phyloP scores from a whole-genome alignment of 1,140 invertebrate genomes.

The Trichogramma pretiosum region DNA sequence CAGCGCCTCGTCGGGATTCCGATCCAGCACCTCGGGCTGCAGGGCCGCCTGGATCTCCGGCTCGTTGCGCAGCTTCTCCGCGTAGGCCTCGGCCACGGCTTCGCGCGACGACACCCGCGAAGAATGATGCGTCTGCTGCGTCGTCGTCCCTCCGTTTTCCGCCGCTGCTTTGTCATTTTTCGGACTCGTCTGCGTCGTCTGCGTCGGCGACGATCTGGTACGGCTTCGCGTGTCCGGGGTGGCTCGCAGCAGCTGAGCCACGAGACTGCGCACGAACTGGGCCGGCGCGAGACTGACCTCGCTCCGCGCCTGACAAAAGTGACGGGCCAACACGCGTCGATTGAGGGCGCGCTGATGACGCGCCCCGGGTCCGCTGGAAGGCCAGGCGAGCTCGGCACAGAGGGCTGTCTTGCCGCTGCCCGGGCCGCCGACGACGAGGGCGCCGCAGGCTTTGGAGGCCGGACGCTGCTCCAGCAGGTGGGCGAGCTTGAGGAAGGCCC shows the following conservation, averaged over 20 bases:
- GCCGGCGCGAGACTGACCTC: slow-evolving; percentile 59
- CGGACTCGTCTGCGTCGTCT: slow-evolving; percentile 30
- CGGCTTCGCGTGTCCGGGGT: slow-evolving; percentile 31
- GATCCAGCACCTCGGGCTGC: slow-evolving; percentile 62
- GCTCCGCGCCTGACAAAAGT: slow-evolving; percentile 65
- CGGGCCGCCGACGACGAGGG: slow-evolving; percentile 75
- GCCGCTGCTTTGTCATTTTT: slow-evolving; percentile 23
- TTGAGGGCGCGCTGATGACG: slow-evolving; percentile 64
- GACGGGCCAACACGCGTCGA: slow-evolving; percentile 66
- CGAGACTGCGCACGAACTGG: slow-evolving; percentile 64
- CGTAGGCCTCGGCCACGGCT: slow-evolving; percentile 65
- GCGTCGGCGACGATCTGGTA: slow-evolving; percentile 53
- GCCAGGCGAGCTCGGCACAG: slow-evolving; percentile 73
- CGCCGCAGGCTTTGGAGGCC: slow-evolving; percentile 68
- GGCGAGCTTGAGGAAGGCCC: slow-evolving; percentile 90
- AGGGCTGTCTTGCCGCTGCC: slow-evolving; percentile 82
- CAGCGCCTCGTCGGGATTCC: slow-evolving; percentile 83
- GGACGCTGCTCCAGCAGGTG: slow-evolving; percentile 79
- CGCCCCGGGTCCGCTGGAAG: slow-evolving; percentile 55
- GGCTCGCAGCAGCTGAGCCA: slow-evolving; percentile 57
- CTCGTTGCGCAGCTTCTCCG: slow-evolving; percentile 66
- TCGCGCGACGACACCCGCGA: slow-evolving; percentile 35
- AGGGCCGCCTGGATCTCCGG: slow-evolving; percentile 66
- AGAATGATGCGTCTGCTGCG: too few species aligned
- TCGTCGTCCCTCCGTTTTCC: slow-evolving; percentile 24